Percentiles rank a stretch among this genome's conserved stretches.
phyloP scores from a whole-genome alignment of 1,140 invertebrate genomes.

The Thalassaphorura encarpata region DNA sequence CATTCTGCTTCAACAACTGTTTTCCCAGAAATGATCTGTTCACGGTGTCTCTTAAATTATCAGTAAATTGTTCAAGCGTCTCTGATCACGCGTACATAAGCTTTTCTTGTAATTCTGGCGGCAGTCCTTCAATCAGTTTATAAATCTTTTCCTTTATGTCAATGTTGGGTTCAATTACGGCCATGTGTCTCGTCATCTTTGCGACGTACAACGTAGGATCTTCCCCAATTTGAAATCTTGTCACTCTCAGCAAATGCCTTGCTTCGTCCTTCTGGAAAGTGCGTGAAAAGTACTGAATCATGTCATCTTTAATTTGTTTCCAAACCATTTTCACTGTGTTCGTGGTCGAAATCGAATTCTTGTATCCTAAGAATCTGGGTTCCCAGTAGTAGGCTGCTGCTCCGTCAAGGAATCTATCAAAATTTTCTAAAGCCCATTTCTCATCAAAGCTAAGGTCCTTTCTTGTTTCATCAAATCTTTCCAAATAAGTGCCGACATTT shows the following conservation, averaged over 20 bases:
- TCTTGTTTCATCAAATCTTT: not conserved
- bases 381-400: not conserved
- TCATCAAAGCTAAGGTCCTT: not conserved
- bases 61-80: not conserved
- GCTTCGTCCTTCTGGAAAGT: not conserved
- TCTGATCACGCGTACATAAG: not conserved
- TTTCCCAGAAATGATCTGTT: not conserved
- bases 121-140: not conserved
- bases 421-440: not conserved
- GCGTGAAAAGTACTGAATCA: not conserved
- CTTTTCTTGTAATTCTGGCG: not conserved
- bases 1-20: no score
- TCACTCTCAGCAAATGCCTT: not conserved
- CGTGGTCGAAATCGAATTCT: not conserved
- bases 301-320: not conserved
- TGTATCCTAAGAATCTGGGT: not conserved
- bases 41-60: not conserved
- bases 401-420: slow-evolving; percentile 1
- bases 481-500: not conserved
- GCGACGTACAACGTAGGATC: not conserved
- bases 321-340: not conserved
- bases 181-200: not conserved
- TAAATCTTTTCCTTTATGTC: not conserved
- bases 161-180: not conserved
- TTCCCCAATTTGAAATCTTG: not conserved